Percentiles rank a stretch among this genome's conserved stretches.
phyloP scores from a whole-genome alignment of 2,888 invertebrate genomes.

The Epirrhoe tristata region DNA sequence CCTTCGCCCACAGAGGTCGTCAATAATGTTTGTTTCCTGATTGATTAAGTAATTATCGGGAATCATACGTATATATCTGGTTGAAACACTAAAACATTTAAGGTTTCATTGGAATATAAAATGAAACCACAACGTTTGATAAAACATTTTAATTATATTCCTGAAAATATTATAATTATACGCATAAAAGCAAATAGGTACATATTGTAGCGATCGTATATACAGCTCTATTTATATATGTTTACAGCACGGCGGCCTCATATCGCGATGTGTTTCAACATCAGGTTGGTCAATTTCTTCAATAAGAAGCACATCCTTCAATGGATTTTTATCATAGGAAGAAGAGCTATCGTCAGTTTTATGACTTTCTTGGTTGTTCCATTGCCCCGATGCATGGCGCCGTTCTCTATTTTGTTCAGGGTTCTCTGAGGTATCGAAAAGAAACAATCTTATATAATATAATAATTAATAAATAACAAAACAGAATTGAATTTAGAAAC shows the following conservation, averaged over 20 bases:
- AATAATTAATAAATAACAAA: conserved; percentile 19
- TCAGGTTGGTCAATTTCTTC: no score
- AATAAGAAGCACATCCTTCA: no score
- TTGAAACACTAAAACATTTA: no score
- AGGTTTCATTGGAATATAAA: neutral
- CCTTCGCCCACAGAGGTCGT: no score
- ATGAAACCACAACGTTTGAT: neutral
- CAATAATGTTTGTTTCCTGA: no score
- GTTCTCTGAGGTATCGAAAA: conserved; percentile 32
- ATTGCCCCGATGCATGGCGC: conserved; percentile 27
- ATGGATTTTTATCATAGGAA: no score
- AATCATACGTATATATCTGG: no score
- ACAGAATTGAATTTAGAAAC: conserved; percentile 3
- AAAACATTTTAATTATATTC: neutral
- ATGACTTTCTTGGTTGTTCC: conserved; percentile 10
- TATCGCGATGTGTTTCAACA: no score
- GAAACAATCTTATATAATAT: conserved; percentile 41
- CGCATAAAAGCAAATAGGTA: neutral
- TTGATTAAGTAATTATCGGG: no score
- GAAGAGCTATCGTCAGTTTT: neutral
- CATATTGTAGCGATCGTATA: neutral
- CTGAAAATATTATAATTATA: neutral
- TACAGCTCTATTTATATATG: neutral
- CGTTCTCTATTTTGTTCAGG: conserved; percentile 19
- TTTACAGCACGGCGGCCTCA: neutral